Evolutionary conservation across 2,797 vertebrate species (phyloP).

Genomic region (Brachymystax lenok): DNA sequence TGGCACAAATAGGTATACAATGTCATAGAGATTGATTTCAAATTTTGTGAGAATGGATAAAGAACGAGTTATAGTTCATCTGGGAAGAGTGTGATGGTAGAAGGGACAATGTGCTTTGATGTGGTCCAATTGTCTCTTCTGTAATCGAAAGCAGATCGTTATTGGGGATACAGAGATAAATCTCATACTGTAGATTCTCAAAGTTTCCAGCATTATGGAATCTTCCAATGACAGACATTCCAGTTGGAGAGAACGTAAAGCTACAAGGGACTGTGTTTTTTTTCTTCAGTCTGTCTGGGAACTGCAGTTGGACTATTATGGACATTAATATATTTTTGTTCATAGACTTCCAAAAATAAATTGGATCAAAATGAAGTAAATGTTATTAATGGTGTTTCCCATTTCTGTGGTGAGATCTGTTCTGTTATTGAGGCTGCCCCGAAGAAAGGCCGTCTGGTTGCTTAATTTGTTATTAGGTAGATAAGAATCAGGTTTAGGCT

Average conservation of each 20-base stretch:
- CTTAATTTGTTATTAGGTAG: not conserved
- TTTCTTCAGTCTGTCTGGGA: not conserved
- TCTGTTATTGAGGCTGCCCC: not conserved
- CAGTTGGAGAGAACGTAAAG: not conserved
- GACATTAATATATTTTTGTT: not conserved
- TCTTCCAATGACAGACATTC: not conserved
- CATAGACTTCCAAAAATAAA: not conserved
- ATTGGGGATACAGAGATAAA: not conserved
- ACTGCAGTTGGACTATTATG: not conserved
- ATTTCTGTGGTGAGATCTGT: not conserved
- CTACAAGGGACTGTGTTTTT: not conserved
- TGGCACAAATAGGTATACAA: not conserved
- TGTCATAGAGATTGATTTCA: not conserved
- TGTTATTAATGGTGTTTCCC: not conserved
- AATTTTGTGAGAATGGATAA: not conserved
- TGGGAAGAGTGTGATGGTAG: not conserved
- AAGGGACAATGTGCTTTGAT: not conserved
- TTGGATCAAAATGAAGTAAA: not conserved
- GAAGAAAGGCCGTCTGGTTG: not conserved
- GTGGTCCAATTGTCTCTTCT: not conserved
- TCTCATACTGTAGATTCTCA: not conserved
- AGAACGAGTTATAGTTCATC: not conserved
- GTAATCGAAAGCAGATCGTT: not conserved
- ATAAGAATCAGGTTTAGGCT: not conserved
- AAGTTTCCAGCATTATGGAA: not conserved